Evolutionary conservation across 2,113 vertebrate species (phyloP).

Genomic region (Nerophis lumbriciformis): DNA sequence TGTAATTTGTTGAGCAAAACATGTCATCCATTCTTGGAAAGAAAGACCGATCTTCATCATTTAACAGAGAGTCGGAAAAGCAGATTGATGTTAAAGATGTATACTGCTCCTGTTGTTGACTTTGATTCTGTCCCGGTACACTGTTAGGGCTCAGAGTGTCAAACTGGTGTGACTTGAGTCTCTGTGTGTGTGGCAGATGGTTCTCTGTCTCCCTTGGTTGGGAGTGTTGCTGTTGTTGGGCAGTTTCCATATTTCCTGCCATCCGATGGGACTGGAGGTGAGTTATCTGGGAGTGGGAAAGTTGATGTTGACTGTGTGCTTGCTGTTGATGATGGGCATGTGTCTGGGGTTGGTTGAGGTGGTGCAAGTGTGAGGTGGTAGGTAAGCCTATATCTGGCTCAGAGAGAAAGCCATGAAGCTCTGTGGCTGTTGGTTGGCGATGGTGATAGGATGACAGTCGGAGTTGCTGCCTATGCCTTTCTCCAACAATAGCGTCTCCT

Average conservation of each 20-base stretch:
- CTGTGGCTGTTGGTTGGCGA: conserved; percentile 52
- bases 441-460: conserved; percentile 66
- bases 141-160: conserved; percentile 73
- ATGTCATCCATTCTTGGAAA: conserved; percentile 94
- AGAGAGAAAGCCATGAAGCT: conserved; percentile 66
- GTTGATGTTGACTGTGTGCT: conserved; percentile 55
- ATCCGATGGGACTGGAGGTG: conserved; percentile 59
- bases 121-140: conserved; percentile 58
- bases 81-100: conserved; percentile 85
- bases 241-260: conserved; percentile 41
- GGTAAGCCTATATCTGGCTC: conserved; percentile 65
- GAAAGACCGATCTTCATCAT: conserved; percentile 83
- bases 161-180: conserved; percentile 76
- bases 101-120: conserved; percentile 70
- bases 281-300: conserved; percentile 60
- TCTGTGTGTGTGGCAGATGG: conserved; percentile 56
- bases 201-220: conserved; percentile 56
- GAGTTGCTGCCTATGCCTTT: conserved; percentile 65
- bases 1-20: conserved; percentile 84
- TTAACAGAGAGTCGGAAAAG: conserved; percentile 84
- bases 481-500: conserved; percentile 41
- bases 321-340: conserved; percentile 59
- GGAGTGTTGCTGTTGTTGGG: conserved; percentile 51
- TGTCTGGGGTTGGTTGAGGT: conserved; percentile 50
- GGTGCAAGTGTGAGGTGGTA: conserved; percentile 60